A percentile compares a stretch with the other conserved stretches of the same genome.
Evolutionary conservation across 1,140 invertebrate species (phyloP).

Genomic region (Euglossa dilemma): DNA sequence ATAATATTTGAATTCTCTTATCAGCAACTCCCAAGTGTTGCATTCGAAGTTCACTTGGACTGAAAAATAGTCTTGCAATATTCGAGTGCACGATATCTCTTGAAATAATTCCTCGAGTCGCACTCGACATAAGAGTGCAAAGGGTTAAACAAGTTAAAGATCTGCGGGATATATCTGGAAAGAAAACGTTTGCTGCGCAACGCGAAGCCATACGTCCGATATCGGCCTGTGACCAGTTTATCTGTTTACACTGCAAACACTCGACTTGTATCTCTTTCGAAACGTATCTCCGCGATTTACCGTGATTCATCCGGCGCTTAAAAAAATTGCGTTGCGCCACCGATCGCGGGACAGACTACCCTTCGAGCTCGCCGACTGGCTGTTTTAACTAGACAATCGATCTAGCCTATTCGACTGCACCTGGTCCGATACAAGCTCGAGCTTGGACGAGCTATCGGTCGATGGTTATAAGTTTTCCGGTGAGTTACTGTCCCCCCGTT

Average conservation of each 20-base stretch:
- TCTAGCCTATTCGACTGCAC: not conserved
- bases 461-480: not conserved
- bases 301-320: not conserved
- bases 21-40: no score
- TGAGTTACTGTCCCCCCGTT: conserved; percentile 25
- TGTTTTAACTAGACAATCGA: conserved; percentile 21
- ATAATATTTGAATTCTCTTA: no score
- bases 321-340: not conserved
- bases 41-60: no score
- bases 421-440: not conserved
- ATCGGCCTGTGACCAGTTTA: not conserved
- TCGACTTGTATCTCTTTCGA: not conserved
- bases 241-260: not conserved
- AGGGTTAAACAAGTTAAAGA: no score
- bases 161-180: not conserved
- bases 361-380: not conserved
- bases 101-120: no score
- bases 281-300: not conserved
- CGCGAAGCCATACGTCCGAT: not conserved
- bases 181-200: not conserved
- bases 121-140: no score
- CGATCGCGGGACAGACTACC: not conserved
- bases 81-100: no score
- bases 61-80: no score
- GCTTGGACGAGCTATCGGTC: not conserved